Base-by-base conservation (phyloP, 2,888 invertebrate species). In the Iselma pallidipennis region DNA sequence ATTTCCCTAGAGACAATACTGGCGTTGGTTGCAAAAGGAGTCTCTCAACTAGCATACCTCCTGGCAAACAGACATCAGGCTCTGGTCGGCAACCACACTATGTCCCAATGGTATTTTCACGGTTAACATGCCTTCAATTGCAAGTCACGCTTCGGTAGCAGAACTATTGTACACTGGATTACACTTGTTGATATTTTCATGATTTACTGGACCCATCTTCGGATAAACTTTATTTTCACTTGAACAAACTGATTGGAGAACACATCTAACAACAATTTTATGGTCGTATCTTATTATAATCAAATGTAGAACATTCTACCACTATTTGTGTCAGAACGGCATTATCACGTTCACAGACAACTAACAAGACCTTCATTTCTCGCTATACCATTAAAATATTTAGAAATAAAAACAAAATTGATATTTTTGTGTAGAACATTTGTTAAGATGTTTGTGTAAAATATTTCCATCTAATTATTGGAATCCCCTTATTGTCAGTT, bases 1-100 rank as follows among this genome's bases (percentile, higher is more conserved):
- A 68, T 68, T 68, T 68, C 68, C 66, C 68, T 26, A n/a, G 68
- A 55, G 68, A 66, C 59, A 65, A 65, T 63, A 57, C 54, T 53
- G 57, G 56, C 58, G 49, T 56, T 60, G 57, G 56, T 65, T 63
- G 55, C 51, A 66, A 68, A 66, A 65, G 21, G 64, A 66, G 58
- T 45, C 62, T 57, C 55, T 54, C 55, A 48, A 42, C 42, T 42
- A 21, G 19, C 33, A 52, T 64, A 60, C 60, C 59, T 56, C 51
- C 31, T 61, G 60, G 57, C 62, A 16, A 60, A 59, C 58, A 60
- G 49, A 50, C 54, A 59, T 62, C 62, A 56, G 57, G 57, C 51
- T 54, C 53, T 48, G 59, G 61, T 59, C 62, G 55, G 56, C 56
- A 65, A 61, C 65, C 62, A 57, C 60, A 64, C 57, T 57, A 54